Conservation (phyloP, 2,797 vertebrate genomes). For the Antrozous pallidus region DNA sequence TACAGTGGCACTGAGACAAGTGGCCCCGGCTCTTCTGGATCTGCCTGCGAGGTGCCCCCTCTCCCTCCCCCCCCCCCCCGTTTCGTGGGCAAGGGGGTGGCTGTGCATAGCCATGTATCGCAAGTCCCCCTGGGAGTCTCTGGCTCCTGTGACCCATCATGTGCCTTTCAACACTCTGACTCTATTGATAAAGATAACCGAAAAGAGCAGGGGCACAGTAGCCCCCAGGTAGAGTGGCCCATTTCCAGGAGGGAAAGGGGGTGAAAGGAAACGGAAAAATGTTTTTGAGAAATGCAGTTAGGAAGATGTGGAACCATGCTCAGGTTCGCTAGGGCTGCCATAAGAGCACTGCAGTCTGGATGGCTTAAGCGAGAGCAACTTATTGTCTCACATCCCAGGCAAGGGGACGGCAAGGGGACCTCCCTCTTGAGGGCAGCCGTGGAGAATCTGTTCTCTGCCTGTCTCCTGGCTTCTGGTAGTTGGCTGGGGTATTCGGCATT, state of each 20-base stretch:
- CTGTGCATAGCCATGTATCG: constrained; percentile 38
- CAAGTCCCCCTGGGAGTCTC: background rate
- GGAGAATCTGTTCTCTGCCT: background rate
- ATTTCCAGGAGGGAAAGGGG: background rate
- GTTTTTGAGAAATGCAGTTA: background rate
- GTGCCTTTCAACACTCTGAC: background rate
- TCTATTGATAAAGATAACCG: background rate
- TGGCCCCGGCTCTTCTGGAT: constrained; percentile 32
- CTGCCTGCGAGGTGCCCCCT: too few species aligned
- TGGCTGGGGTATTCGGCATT: background rate
- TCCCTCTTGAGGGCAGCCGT: background rate
- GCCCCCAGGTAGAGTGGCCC: background rate
- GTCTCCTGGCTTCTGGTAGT: background rate
- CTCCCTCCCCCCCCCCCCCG: rapidly evolving
- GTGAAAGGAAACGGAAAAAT: background rate
- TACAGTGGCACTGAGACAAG: constrained; percentile 43
- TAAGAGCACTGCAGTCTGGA: background rate
- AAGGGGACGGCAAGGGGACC: background rate
- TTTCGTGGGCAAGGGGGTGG: constrained; percentile 14
- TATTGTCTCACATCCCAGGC: background rate
- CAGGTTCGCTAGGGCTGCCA: too few species aligned
- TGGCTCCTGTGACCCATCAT: background rate
- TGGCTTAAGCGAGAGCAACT: background rate
- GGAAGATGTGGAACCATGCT: background rate
- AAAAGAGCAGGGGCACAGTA: background rate